phyloP scores from a whole-genome alignment of 2,797 vertebrate species.

The Nyctalus aviator region DNA sequence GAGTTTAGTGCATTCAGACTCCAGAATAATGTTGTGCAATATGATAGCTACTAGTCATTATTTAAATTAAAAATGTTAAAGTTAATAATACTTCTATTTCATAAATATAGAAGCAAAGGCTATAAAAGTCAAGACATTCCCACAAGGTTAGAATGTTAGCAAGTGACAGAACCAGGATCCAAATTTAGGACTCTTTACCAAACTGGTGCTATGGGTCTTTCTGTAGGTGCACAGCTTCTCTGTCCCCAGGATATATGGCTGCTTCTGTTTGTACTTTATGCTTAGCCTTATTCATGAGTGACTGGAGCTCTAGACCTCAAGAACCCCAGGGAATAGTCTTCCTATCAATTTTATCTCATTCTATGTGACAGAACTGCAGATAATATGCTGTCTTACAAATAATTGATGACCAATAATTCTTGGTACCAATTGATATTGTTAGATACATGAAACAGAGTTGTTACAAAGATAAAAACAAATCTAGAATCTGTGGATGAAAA shows the following conservation, averaged over 20 bases:
- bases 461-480: neutral
- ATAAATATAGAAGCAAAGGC: neutral
- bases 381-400: neutral
- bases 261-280: neutral
- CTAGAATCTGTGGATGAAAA: neutral
- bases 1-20: neutral
- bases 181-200: neutral
- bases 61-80: conserved; percentile 12
- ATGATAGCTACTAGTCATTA: neutral
- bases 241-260: neutral
- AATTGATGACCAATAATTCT: neutral
- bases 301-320: neutral
- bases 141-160: neutral
- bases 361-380: neutral
- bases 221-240: neutral
- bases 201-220: neutral
- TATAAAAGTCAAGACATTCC: neutral
- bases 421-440: neutral
- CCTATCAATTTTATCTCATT: neutral
- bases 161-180: neutral
- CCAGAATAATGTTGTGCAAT: neutral
- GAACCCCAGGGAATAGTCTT: neutral
- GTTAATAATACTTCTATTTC: neutral
- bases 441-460: neutral
- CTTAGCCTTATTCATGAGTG: neutral